Evolutionary conservation across 1,140 invertebrate species (phyloP).

Genomic region (Teleogryllus occipitalis): DNA sequence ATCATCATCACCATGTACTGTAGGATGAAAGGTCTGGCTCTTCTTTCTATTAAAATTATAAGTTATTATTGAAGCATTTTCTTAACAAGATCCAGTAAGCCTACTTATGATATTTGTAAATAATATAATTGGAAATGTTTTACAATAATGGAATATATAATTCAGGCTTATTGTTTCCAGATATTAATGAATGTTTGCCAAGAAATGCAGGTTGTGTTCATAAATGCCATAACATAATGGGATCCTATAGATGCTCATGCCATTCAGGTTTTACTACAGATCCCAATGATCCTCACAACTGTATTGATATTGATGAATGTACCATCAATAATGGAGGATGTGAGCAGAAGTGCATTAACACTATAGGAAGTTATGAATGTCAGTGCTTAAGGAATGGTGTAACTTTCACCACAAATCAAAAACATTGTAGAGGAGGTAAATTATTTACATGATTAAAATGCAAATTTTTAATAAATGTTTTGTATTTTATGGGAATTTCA

Average conservation of each 20-base stretch:
- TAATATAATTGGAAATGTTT: no score
- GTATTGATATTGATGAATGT: conserved; percentile 51
- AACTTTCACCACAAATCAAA: conserved; percentile 26
- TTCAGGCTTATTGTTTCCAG: background rate
- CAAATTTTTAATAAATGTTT: background rate
- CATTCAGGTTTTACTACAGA: conserved; percentile 23
- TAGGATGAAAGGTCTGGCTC: no score
- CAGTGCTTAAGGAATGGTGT: conserved; percentile 40
- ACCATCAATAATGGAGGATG: conserved; percentile 33
- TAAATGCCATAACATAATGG: conserved; percentile 25
- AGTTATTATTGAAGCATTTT: no score
- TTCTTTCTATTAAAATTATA: no score
- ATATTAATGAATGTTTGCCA: conserved; percentile 28
- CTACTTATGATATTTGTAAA: no score
- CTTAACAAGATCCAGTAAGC: no score
- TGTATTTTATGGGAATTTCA: background rate
- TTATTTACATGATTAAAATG: background rate
- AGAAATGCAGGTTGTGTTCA: conserved; percentile 26
- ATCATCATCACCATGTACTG: no score
- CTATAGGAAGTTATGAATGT: conserved; percentile 47
- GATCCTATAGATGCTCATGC: conserved; percentile 27
- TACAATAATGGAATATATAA: background rate
- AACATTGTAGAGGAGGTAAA: conserved; percentile 22
- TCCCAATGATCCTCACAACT: conserved; percentile 20
- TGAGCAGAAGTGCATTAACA: conserved; percentile 46